phyloP scores from a whole-genome alignment of 2,797 vertebrate species.

The Etheostoma perlongum region DNA sequence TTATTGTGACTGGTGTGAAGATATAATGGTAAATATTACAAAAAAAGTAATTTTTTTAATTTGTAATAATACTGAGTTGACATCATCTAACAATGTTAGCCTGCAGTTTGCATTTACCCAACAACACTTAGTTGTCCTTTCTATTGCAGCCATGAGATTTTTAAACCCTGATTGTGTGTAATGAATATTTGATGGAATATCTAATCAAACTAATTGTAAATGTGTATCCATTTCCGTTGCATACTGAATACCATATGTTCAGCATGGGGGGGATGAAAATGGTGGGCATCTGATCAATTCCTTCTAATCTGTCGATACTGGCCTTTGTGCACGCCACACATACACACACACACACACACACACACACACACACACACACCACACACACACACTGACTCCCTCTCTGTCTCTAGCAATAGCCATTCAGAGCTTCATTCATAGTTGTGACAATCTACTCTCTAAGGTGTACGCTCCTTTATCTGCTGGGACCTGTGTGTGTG shows the following conservation, averaged over 20 bases:
- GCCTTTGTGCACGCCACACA: neutral
- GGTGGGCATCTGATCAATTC: constrained; percentile 53
- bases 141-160: constrained; percentile 52
- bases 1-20: neutral
- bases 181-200: constrained; percentile 79
- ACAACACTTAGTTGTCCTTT: constrained; percentile 48
- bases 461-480: constrained; percentile 75
- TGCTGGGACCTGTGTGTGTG: constrained; percentile 56
- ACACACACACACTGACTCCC: neutral
- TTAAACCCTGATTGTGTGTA: constrained; percentile 70
- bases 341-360: constrained; percentile 7
- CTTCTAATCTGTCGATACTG: constrained; percentile 43
- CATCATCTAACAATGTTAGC: constrained; percentile 45
- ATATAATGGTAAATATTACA: neutral
- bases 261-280: constrained; percentile 27
- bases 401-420: constrained; percentile 56
- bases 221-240: constrained; percentile 55
- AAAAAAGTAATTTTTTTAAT: constrained; percentile 7
- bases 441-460: constrained; percentile 75
- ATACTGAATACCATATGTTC: constrained; percentile 48
- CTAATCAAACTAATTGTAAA: constrained; percentile 78
- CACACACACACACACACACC: neutral
- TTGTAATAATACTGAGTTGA: constrained; percentile 46
- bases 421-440: constrained; percentile 75
- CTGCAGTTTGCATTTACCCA: constrained; percentile 60